Percentiles rank a stretch among this genome's conserved stretches.
Conservation (phyloP, 2,113 vertebrate species). For the Arizona elegans region DNA sequence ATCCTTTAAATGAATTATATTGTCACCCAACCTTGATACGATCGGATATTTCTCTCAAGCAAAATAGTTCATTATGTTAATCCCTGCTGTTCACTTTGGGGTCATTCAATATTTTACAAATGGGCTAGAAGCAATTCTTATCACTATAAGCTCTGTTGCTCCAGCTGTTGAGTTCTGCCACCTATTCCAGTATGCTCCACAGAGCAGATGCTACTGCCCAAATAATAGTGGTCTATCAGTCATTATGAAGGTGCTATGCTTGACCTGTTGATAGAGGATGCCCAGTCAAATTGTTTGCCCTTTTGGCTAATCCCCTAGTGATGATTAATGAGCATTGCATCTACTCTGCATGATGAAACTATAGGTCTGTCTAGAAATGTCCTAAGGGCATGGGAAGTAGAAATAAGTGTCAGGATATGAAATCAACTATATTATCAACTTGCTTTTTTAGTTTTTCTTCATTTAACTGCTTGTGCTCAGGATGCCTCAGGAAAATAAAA, state of each 20-base stretch:
- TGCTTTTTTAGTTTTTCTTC: background rate
- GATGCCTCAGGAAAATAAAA: background rate
- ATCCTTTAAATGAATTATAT: background rate
- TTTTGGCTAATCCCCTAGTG: conserved; percentile 6
- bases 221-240: background rate
- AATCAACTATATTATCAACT: background rate
- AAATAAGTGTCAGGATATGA: conserved; percentile 10
- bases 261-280: background rate
- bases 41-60: background rate
- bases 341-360: conserved; percentile 13
- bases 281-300: background rate
- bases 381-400: background rate
- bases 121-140: background rate
- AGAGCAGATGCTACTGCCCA: background rate
- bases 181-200: background rate
- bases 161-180: background rate
- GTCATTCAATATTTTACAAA: background rate
- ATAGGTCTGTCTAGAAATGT: background rate
- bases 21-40: background rate
- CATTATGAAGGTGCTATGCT: background rate
- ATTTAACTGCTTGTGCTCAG: background rate
- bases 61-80: background rate
- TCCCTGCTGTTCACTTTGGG: background rate
- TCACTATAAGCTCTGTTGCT: background rate
- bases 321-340: background rate